Evolutionary conservation across 2,113 vertebrate species (phyloP), one percentile per base, ranked within the genome.

Genomic region (Crotalus tigris): DNA sequence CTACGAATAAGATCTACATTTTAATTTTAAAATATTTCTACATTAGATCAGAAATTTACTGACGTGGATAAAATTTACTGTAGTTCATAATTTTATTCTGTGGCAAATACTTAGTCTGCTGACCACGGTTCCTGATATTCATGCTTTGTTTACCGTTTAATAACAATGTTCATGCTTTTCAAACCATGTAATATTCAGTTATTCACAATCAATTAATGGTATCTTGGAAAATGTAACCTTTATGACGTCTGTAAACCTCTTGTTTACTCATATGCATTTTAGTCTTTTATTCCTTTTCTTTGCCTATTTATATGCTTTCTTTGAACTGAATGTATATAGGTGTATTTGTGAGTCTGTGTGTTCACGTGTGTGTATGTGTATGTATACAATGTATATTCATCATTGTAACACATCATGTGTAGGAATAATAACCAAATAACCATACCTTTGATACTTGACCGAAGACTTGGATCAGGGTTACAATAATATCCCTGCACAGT

Each of bases 401-500:
- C 17, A n/a, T 23, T 53, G 1, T 53, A 12, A 11, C n/a, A 53
- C 19, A 44, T 57, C 13, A 12, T 5, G n/a, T 1, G 3, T 92
- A 7, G 24, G 33, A 1, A 26, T 1, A 0, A 0, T 23, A 0
- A 2, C 15, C 0, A 23, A 59, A 1, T 1, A 1, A 33, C 24
- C 85, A 46, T 33, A 1, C 0, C 44, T 2, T 9, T 4, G 3
- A 15, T 86, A 15, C 55, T 19, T 57, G 15, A 15, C 55, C 17
- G 1, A 57, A 57, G 4, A 57, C 55, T 57, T 19, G 55, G 55
- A 57, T 57, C 55, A 57, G 17, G 15, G 55, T 57, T 57, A 23
- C 5, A 91, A 57, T 0, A 64, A 3, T 3, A 5, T 0, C 19
- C 9, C 29, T 7, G 7, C 33, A 46, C 39, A 39, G 39, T 33